Evolutionary conservation across 2,113 vertebrate species (phyloP), one percentile per base, ranked within the genome.

Genomic region (Canis aureus): DNA sequence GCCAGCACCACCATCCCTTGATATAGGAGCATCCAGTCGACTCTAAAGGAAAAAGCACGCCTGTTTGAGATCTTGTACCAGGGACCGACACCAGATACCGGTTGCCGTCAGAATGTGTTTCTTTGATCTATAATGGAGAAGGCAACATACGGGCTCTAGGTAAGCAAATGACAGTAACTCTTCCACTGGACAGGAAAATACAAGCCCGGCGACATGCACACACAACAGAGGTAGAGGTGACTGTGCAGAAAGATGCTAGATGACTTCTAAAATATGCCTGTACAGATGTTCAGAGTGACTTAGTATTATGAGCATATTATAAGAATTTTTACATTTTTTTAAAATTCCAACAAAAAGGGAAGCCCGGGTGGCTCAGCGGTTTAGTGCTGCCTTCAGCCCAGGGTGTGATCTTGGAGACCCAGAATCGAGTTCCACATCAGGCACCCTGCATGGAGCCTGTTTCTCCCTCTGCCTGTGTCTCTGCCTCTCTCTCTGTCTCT

Each of bases 1-100:
- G 99, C 99, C 97, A 99, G 98, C 94, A 99, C 99, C 98, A 99
- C 99, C 99, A 99, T 99, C 55, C 99, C 99, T 96, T 99, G 99
- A 98, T 99, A 99, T 71, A 99, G 98, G 92, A 99, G 97, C 99
- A 99, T 99, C 99, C 99, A 99, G 67, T 99, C 99, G 64, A 99
- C 99, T 92, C 99, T 99, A 0, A 0, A 2, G 57, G 66, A 74
- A 94, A 93, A 94, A 15, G 83, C 0, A 11, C 0, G 9, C 19
- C 12, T 5, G 10, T 23, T 2, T 5, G 12, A 20, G 35, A 0
- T 2, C 73, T 43, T 5, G 0, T 22, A 7, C 23, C 11, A 1
- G 86, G 73, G 64, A 5, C 0, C 17, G 43, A 16, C 0, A 11
- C 66, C 1, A 1, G 2, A 2, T 1, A 3, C 4, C 13, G 32